Percentiles rank a stretch among this genome's conserved stretches.
Conservation (phyloP, 2,888 invertebrate species). For the Schizaphis graminum region DNA sequence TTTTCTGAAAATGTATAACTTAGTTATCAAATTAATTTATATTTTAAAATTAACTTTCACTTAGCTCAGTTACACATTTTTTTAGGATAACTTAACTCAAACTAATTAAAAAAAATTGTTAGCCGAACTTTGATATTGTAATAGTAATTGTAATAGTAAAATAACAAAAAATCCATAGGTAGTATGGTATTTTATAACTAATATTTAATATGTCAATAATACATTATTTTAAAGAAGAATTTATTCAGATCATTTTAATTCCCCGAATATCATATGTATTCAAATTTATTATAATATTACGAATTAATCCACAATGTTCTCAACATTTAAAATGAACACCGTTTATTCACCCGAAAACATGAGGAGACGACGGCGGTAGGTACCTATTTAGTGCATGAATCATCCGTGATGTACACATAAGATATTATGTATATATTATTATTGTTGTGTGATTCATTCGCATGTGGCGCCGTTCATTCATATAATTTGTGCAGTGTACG, state of each 20-base stretch:
- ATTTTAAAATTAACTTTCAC: too few species aligned
- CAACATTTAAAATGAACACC: neutral
- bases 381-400: neutral
- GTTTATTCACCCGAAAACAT: neutral
- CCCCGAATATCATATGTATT: too few species aligned
- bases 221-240: neutral
- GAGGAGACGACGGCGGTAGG: neutral
- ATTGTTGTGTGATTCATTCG: conserved; percentile 27
- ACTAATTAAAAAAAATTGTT: too few species aligned
- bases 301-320: neutral
- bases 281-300: neutral
- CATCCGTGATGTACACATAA: neutral
- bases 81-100: too few species aligned
- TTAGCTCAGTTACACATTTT: too few species aligned
- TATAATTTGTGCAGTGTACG: neutral
- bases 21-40: too few species aligned
- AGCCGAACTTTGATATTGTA: too few species aligned
- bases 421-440: neutral
- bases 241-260: neutral
- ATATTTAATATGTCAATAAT: neutral
- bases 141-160: too few species aligned
- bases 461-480: conserved; percentile 19
- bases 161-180: neutral
- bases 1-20: too few species aligned
- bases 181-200: neutral